phyloP scores from a whole-genome alignment of 2,113 vertebrate genomes.

The Poeciliopsis occidentalis region DNA sequence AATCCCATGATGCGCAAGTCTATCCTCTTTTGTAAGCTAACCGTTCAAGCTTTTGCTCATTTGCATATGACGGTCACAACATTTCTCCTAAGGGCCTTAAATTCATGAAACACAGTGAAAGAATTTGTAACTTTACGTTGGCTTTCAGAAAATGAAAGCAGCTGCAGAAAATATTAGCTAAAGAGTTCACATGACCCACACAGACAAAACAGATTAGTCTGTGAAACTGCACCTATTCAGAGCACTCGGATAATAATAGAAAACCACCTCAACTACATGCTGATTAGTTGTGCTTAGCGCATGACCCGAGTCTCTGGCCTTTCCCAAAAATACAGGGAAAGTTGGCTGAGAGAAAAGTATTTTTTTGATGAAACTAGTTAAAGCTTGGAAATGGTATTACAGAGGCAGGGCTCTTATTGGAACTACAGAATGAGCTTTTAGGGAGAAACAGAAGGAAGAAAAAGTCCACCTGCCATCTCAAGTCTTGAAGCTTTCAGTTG shows the following conservation, averaged over 20 bases:
- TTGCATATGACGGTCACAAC: slow-evolving; percentile 33
- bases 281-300: slow-evolving; percentile 9
- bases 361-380: slow-evolving; percentile 19
- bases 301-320: slow-evolving; percentile 16
- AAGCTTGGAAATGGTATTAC: slow-evolving; percentile 61
- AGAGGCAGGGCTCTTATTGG: slow-evolving; percentile 62
- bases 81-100: slow-evolving; percentile 19
- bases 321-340: slow-evolving; percentile 5
- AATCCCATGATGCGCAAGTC: background rate
- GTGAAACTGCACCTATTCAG: slow-evolving; percentile 53
- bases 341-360: background rate
- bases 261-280: slow-evolving; percentile 26
- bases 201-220: slow-evolving; percentile 58
- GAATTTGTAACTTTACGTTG: slow-evolving; percentile 41
- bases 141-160: slow-evolving; percentile 47
- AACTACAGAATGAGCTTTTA: slow-evolving; percentile 8
- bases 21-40: background rate
- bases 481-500: slow-evolving; percentile 61
- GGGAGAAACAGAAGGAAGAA: slow-evolving; percentile 33
- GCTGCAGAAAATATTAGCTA: slow-evolving; percentile 61
- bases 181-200: slow-evolving; percentile 19
- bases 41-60: slow-evolving; percentile 27
- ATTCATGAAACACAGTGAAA: slow-evolving; percentile 42
- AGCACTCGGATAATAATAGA: slow-evolving; percentile 44
- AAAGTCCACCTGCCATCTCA: slow-evolving; percentile 71